These are phyloP conservation scores for Eremophila alpestris DNA, from an alignment of 2,797 vertebrate genomes.

Conservation along the genomic window DNA sequence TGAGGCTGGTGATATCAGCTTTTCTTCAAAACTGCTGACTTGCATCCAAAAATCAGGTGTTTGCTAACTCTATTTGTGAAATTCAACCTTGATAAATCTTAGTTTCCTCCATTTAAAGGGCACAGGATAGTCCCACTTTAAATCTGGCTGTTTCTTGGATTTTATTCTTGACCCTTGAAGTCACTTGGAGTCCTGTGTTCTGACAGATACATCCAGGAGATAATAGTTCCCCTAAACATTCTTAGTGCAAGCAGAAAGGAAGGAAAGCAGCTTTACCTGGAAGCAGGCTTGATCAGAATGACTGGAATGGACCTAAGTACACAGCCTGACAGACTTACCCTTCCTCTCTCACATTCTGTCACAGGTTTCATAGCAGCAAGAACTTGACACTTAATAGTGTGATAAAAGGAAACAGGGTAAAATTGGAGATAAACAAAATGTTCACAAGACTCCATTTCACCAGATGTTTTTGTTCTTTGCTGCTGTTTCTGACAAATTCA, in stretches of 20 bases:
- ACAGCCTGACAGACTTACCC: neutral
- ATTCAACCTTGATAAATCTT: neutral
- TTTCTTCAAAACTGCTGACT: neutral
- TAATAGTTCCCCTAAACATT: neutral
- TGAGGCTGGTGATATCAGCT: neutral
- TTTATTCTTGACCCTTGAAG: neutral
- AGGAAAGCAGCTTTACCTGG: neutral
- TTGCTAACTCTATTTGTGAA: neutral
- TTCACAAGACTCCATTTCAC: neutral
- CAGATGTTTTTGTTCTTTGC: neutral
- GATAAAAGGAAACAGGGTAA: neutral
- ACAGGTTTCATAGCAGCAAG: neutral
- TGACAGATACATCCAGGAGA: neutral
- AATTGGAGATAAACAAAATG: neutral
- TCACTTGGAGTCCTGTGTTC: neutral
- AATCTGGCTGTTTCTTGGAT: neutral
- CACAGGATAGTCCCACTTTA: neutral
- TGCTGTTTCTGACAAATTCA: neutral
- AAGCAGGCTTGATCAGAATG: neutral
- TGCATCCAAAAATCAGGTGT: neutral
- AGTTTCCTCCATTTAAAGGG: neutral
- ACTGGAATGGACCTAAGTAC: neutral
- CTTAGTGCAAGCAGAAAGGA: neutral
- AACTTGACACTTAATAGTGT: neutral
- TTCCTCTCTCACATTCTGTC: neutral